phyloP scores from a whole-genome alignment of 1,140 invertebrate genomes.

The Drosophila suzukii region DNA sequence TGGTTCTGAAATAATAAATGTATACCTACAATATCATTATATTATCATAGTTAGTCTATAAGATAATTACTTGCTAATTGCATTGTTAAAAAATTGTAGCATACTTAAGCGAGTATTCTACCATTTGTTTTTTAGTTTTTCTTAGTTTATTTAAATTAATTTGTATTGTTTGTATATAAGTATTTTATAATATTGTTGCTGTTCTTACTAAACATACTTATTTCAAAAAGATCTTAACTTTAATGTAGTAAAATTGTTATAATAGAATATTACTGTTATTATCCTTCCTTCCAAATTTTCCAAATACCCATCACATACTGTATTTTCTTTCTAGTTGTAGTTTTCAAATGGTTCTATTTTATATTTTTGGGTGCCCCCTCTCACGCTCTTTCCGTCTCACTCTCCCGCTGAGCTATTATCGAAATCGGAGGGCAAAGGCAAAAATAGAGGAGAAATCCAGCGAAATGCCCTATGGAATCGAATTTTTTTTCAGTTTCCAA shows the following conservation, averaged over 20 bases:
- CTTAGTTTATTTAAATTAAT: too few relatives aligned
- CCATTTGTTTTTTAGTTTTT: too few relatives aligned
- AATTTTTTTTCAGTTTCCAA: slow-evolving; percentile 38
- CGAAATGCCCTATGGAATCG: slow-evolving; percentile 50
- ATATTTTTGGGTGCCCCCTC: slow-evolving; percentile 46
- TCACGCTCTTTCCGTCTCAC: slow-evolving; percentile 9
- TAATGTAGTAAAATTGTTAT: too few relatives aligned
- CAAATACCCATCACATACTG: slow-evolving; percentile 5
- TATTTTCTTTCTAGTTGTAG: slow-evolving; percentile 18
- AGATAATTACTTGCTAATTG: not conserved
- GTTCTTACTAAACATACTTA: too few relatives aligned
- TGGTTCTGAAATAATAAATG: too few relatives aligned
- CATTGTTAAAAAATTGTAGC: not conserved
- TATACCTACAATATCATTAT: too few relatives aligned
- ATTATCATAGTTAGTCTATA: not conserved
- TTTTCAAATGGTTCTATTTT: slow-evolving; percentile 2
- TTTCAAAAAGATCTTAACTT: too few relatives aligned
- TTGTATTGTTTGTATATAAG: too few relatives aligned
- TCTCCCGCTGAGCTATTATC: slow-evolving; percentile 68
- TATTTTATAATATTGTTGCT: not conserved
- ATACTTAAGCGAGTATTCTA: not conserved
- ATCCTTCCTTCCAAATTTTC: not conserved
- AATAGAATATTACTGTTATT: too few relatives aligned
- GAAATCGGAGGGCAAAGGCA: slow-evolving; percentile 23
- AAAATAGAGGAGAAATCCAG: slow-evolving; percentile 11